A percentile compares a stretch with the other conserved stretches of the same genome.
Conservation (phyloP, 2,113 vertebrate genomes). For the Labrus mixtus region DNA sequence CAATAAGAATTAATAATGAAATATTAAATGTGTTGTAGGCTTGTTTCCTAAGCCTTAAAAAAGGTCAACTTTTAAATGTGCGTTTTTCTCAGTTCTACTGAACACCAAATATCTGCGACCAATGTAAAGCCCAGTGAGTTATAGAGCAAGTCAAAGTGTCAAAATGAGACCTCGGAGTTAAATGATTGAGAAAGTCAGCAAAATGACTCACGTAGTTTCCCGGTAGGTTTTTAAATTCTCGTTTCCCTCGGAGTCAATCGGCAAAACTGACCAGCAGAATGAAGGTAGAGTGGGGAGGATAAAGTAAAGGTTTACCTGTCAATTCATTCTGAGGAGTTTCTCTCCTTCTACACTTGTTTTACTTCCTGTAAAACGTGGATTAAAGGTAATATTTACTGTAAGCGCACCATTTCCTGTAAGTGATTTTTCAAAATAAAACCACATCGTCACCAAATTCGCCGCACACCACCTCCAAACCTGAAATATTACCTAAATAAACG, state of each 20-base stretch:
- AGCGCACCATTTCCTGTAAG: neutral
- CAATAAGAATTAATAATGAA: no score
- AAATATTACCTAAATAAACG: fast-evolving
- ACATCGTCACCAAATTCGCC: fast-evolving
- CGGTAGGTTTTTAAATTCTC: neutral
- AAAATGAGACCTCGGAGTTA: neutral
- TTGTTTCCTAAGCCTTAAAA: no score
- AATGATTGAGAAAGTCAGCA: neutral
- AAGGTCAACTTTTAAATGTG: no score
- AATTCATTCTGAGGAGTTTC: constrained; percentile 21
- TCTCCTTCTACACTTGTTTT: constrained; percentile 42
- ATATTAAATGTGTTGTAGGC: no score
- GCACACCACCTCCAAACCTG: fast-evolving
- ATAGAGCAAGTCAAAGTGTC: neutral
- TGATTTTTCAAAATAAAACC: constrained; percentile 54
- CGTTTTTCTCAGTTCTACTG: neutral
- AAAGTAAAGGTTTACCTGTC: constrained; percentile 4
- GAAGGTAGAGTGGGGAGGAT: neutral
- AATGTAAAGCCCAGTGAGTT: neutral
- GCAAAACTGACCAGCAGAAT: neutral
- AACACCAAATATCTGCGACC: neutral
- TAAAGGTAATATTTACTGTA: neutral
- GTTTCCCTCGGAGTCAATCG: neutral
- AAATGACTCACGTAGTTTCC: constrained; percentile 50
- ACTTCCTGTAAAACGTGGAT: constrained; percentile 76